A percentile compares a stretch with the other conserved stretches of the same genome.
Evolutionary conservation across 2,113 vertebrate genomes (phyloP).

Genomic region (Cercopithecus mona): DNA sequence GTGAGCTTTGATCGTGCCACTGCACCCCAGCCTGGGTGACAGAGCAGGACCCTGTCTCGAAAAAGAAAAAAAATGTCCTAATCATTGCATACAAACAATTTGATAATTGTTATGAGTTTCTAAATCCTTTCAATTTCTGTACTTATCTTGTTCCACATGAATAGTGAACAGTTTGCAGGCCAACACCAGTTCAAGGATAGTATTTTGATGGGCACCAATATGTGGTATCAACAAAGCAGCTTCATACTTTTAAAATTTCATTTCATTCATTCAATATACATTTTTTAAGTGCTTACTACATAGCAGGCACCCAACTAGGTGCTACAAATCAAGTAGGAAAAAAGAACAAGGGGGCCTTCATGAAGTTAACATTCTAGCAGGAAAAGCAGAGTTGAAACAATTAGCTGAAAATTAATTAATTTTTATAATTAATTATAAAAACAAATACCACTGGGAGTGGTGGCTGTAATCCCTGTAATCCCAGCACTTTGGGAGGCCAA

Average conservation of each 20-base stretch:
- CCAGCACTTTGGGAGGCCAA: too few relatives aligned
- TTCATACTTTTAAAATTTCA: not conserved
- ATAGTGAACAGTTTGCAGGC: not conserved
- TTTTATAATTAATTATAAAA: not conserved
- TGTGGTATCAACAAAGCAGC: not conserved
- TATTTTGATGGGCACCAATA: not conserved
- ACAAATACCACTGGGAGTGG: too few relatives aligned
- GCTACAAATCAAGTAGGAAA: not conserved
- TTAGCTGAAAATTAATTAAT: not conserved
- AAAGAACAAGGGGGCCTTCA: not conserved
- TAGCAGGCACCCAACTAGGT: not conserved
- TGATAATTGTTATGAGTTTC: not conserved
- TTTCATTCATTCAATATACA: not conserved
- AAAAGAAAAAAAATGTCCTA: not conserved
- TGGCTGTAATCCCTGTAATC: too few relatives aligned
- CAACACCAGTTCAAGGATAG: not conserved
- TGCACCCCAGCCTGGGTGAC: not conserved
- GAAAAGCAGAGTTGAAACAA: not conserved
- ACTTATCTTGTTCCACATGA: not conserved
- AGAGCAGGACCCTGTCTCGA: not conserved
- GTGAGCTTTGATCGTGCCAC: not conserved
- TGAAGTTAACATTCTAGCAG: not conserved
- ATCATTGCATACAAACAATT: not conserved
- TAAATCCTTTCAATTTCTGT: not conserved
- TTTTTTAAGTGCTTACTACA: not conserved